Conservation (phyloP, 1,140 invertebrate genomes). For the Drosophila nigromelanica region DNA sequence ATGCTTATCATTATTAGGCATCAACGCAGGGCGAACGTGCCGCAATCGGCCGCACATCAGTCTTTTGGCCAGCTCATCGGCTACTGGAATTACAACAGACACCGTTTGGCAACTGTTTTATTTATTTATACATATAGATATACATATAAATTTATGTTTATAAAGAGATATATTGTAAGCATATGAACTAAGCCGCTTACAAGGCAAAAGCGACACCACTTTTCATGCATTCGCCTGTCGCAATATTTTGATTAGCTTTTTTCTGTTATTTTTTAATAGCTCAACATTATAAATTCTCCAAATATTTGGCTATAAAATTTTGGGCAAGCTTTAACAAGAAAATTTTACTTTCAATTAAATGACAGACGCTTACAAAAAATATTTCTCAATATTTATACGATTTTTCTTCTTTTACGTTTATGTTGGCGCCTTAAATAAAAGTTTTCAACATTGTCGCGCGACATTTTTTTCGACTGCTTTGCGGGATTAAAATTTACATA, state of each 20-base stretch:
- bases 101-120: constrained; percentile 33
- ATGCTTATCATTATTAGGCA: constrained; percentile 23
- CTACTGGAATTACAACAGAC: constrained; percentile 48
- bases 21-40: constrained; percentile 6
- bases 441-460: constrained; percentile 55
- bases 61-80: constrained; percentile 11
- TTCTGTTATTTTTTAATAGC: constrained; percentile 33
- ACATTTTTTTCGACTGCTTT: constrained; percentile 32
- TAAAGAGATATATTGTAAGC: constrained; percentile 12
- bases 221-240: constrained; percentile 46
- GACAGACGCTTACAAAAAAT: constrained; percentile 26
- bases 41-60: not conserved
- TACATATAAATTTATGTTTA: not conserved
- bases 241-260: constrained; percentile 73
- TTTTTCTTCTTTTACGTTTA: constrained; percentile 14
- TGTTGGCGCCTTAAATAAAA: constrained; percentile 52
- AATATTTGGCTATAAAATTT: constrained; percentile 66
- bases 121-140: constrained; percentile 6
- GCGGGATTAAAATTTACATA: constrained; percentile 18
- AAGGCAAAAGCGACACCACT: constrained; percentile 37
- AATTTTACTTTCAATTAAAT: constrained; percentile 70
- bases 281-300: constrained; percentile 53
- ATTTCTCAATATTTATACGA: constrained; percentile 40
- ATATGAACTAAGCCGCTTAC: constrained; percentile 68
- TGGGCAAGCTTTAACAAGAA: constrained; percentile 24